phyloP scores from a whole-genome alignment of 2,113 vertebrate species.

The Phoxinus phoxinus region DNA sequence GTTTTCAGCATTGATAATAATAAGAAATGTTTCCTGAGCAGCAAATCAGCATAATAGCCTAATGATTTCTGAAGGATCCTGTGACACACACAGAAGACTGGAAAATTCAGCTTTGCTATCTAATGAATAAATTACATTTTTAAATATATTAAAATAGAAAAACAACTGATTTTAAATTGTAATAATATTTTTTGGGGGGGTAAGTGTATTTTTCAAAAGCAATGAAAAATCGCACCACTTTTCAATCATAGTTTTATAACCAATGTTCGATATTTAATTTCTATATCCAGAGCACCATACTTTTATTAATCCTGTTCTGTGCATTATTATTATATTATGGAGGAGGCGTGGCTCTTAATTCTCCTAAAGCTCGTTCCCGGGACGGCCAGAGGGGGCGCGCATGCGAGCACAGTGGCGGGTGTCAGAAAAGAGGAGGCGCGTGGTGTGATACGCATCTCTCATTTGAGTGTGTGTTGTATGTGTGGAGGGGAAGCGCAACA shows the following conservation, averaged over 20 bases:
- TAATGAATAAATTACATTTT: neutral
- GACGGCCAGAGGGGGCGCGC: constrained; percentile 36
- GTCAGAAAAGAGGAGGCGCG: constrained; percentile 35
- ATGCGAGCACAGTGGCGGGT: constrained; percentile 27
- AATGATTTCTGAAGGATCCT: neutral
- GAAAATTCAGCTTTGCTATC: neutral
- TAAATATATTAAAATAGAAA: neutral
- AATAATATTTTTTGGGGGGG: too few species aligned
- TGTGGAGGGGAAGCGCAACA: constrained; percentile 59
- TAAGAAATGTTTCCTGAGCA: neutral
- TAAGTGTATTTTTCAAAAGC: neutral
- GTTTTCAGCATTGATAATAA: neutral
- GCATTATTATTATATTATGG: neutral
- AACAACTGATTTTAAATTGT: neutral
- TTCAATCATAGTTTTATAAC: neutral
- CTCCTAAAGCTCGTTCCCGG: constrained; percentile 51
- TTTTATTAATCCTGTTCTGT: neutral
- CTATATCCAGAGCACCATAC: too few species aligned
- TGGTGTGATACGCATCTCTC: constrained; percentile 53
- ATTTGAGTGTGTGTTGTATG: constrained; percentile 41
- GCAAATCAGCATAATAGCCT: neutral
- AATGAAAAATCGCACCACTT: neutral
- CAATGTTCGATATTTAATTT: neutral
- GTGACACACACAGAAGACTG: neutral
- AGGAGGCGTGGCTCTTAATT: constrained; percentile 48